Percentiles rank a stretch among this genome's conserved stretches.
phyloP scores from a whole-genome alignment of 2,797 vertebrate genomes.

The Sebastiscus tertius region DNA sequence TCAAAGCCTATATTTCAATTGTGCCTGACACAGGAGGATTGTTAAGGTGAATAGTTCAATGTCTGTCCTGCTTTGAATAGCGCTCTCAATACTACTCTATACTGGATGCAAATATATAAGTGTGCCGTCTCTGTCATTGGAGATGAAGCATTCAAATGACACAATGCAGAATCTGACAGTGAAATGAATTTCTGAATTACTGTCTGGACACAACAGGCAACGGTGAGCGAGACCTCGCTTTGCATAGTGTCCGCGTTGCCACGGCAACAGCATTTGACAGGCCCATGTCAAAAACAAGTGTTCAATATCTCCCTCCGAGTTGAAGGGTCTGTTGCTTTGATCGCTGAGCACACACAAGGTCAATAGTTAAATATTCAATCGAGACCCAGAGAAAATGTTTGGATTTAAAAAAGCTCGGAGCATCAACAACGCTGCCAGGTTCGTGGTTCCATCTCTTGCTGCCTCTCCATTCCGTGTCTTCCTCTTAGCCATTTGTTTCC shows the following conservation, averaged over 20 bases:
- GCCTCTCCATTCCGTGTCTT: constrained; percentile 14
- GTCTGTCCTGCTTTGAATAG: not conserved
- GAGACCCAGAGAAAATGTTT: constrained; percentile 35
- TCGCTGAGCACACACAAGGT: constrained; percentile 45
- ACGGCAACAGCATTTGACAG: constrained; percentile 65
- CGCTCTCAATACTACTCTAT: not conserved
- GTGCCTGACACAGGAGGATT: not conserved
- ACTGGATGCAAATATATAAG: not conserved
- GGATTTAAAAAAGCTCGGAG: constrained; percentile 22
- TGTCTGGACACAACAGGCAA: not conserved
- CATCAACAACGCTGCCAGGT: constrained; percentile 7
- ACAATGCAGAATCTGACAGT: constrained; percentile 1
- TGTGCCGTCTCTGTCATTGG: constrained; percentile 15
- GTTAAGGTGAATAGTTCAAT: constrained; percentile 19
- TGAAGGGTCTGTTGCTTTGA: constrained; percentile 59
- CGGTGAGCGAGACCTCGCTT: constrained; percentile 21
- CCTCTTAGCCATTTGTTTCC: constrained; percentile 39
- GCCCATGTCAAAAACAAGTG: constrained; percentile 60
- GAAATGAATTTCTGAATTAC: constrained; percentile 42
- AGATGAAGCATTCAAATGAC: constrained; percentile 46
- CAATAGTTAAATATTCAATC: constrained; percentile 50
- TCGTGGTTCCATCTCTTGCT: not conserved
- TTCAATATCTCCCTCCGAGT: constrained; percentile 56
- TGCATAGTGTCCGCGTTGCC: constrained; percentile 39
- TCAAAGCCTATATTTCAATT: constrained; percentile 11